Base-by-base conservation (phyloP, 2,113 vertebrate genomes). In the Zootoca vivipara region DNA sequence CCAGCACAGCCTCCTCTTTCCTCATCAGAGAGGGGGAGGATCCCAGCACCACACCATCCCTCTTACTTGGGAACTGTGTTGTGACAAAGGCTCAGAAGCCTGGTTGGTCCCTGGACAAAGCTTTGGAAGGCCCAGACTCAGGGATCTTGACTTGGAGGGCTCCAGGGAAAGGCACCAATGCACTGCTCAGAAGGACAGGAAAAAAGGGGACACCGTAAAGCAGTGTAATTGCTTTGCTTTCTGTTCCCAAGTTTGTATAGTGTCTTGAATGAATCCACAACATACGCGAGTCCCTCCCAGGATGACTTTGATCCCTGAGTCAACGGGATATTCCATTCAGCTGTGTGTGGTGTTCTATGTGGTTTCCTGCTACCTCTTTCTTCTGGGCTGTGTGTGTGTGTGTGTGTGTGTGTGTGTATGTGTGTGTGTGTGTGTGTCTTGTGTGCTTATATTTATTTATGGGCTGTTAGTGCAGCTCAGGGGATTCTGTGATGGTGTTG, bases 1-100 rank as follows among this genome's bases (percentile, higher is more conserved):
- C 97, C n/a, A 96, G 95, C 89, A 56, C 97, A 87, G 97, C 97
- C 80, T 96, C 96, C 94, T 97, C 96, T 89, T 97, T 97, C 93
- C 91, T 97, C 64, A 35, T 92, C 87, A 75, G 26, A 1, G 95
- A 97, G 91, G 93, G 75, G 88, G 96, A 97, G 75, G 96, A 97
- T 90, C 92, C 80, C 87, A 92, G 93, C 80, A 87, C 52, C 88
- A 94, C 96, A 90, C 90, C 94, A 22, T 94, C 96, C 64, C 91
- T 96, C 8, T 95, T 96, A 85, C 78, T 90, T 90, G 95, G 96
- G 92, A 96, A 97, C 94, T 96, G 97, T 95, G 97, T 97, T 89
- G 96, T 98, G 93, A 96, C 97, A 94, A 98, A 97, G 96, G 97
- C 97, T 82, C 97, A 98, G 96, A 97, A 92, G 89, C 97, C 97